phyloP scores from a whole-genome alignment of 1,140 invertebrate species.

The Lasaia peninsularis region DNA sequence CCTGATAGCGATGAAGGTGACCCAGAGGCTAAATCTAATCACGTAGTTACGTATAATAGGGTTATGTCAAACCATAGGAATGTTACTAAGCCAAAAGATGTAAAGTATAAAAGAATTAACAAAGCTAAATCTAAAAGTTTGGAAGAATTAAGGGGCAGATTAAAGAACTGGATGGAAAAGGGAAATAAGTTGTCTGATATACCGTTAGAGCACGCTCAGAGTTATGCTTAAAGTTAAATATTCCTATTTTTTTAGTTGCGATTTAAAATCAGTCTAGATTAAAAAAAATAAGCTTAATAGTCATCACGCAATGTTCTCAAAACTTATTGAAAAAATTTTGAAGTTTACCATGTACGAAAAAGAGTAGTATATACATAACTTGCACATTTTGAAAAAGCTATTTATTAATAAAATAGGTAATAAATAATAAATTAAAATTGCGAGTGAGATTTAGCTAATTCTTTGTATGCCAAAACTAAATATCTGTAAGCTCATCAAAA shows the following conservation, averaged over 20 bases:
- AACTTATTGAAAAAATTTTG: conserved; percentile 3
- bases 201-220: conserved; percentile 73
- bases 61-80: conserved; percentile 94
- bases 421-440: conserved; percentile 11
- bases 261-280: neutral
- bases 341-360: neutral
- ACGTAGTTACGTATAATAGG: conserved; percentile 88
- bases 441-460: conserved; percentile 21
- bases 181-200: conserved; percentile 80
- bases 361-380: conserved; percentile 1
- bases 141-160: conserved; percentile 87
- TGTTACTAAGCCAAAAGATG: conserved; percentile 93
- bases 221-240: conserved; percentile 64
- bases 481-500: conserved; percentile 14
- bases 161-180: conserved; percentile 91
- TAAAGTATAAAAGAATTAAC: conserved; percentile 93
- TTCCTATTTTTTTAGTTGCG: conserved; percentile 5
- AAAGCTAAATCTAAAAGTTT: conserved; percentile 93
- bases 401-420: conserved; percentile 10
- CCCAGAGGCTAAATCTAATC: conserved; percentile 64
- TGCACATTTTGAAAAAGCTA: conserved; percentile 6
- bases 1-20: conserved; percentile 62
- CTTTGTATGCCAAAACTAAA: conserved; percentile 26
- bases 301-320: conserved; percentile 13
- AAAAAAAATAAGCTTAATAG: conserved; percentile 7